Conservation (phyloP, 1,140 invertebrate genomes). For the Heliconius congener region DNA sequence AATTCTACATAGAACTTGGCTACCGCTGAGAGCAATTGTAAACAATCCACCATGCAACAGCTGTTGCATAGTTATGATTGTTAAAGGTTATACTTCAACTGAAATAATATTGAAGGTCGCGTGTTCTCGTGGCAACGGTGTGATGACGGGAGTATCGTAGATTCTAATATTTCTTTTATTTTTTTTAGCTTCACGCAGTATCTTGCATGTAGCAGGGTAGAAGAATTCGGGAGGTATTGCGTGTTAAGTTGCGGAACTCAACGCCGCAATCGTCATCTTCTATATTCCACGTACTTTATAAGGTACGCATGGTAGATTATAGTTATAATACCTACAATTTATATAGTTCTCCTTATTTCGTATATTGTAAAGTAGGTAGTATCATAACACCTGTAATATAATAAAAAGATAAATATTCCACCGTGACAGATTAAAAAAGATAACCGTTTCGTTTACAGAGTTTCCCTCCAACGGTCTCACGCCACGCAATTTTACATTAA, state of each 20-base stretch:
- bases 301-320: no score
- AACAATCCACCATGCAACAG: constrained; percentile 15
- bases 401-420: neutral
- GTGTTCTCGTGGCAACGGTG: neutral
- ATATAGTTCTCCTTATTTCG: no score
- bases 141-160: neutral
- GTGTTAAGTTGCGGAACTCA: no score
- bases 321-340: no score
- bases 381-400: no score
- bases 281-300: no score
- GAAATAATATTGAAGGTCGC: constrained; percentile 14
- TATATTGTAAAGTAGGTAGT: neutral
- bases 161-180: neutral
- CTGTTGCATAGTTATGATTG: constrained; percentile 26
- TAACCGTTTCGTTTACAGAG: neutral
- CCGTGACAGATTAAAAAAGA: neutral
- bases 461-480: neutral
- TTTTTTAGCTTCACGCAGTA: no score
- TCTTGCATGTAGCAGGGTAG: no score
- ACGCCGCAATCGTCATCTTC: no score
- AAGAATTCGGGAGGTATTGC: no score
- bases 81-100: constrained; percentile 14
- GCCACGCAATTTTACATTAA: no score
- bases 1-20: constrained; percentile 23
- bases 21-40: constrained; percentile 8